Evolutionary conservation across 2,113 vertebrate genomes (phyloP).

Genomic region (Corynorhinus townsendii): DNA sequence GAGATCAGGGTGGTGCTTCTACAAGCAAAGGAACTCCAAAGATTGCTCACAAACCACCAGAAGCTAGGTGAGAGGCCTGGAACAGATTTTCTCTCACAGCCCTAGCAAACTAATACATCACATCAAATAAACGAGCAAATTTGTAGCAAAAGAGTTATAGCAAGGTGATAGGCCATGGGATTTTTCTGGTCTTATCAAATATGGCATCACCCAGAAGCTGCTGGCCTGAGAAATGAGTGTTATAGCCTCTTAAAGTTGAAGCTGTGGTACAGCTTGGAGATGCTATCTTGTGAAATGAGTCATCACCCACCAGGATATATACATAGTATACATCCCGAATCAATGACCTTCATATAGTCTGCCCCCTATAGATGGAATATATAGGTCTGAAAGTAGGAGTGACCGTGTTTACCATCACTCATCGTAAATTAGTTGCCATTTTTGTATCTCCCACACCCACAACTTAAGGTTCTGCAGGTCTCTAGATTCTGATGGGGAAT

Average conservation of each 20-base stretch:
- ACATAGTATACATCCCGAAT: background rate
- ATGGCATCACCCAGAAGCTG: background rate
- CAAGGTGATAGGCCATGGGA: background rate
- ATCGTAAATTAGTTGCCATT: background rate
- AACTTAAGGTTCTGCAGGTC: background rate
- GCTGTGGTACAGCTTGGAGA: background rate
- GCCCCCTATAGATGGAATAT: background rate
- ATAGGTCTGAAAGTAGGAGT: background rate
- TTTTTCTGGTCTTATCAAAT: background rate
- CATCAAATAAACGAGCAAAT: background rate
- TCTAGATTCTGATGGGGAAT: background rate
- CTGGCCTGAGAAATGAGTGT: background rate
- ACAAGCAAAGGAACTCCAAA: background rate
- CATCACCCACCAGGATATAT: background rate
- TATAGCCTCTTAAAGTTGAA: background rate
- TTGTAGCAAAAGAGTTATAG: background rate
- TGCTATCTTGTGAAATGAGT: background rate
- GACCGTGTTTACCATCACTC: background rate
- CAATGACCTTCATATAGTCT: background rate
- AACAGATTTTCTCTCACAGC: background rate
- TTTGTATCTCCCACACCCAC: background rate
- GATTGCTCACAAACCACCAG: background rate
- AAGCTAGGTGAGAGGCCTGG: background rate
- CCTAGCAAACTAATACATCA: background rate
- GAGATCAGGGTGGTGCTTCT: background rate